Base-by-base conservation (phyloP, 2,888 invertebrate genomes). In the Tiphia femorata region DNA sequence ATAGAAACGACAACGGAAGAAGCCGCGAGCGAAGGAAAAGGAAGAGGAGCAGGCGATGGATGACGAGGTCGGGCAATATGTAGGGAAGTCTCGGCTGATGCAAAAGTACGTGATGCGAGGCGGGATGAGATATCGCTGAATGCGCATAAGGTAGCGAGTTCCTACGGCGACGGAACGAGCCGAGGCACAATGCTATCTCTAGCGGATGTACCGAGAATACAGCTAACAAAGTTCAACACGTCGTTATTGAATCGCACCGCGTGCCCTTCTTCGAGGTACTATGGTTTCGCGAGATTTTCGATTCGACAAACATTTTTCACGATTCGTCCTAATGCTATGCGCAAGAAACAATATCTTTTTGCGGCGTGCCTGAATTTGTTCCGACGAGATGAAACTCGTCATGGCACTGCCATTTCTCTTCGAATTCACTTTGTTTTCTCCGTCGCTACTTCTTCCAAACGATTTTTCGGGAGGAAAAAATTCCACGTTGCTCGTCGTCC, bases 51-150 rank as follows among this genome's bases (percentile, higher is more conserved):
- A 27, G 19, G 27, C 27, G 27, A 10, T 21, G 35, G 1, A 12
- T 37, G 5, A 14, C 25, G 21, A 3, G 40, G 16, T 33, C 19
- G 37, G 20, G 12, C 41, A 23, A 37, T 37, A 54, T 25, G 38
- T 46, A 41, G 14, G 27, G 25, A 44, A 23, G 37, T 23, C n/a
- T n/a, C n/a, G n/a, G n/a, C n/a, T n/a, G n/a, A n/a, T n/a, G n/a
- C n/a, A n/a, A n/a, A n/a, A n/a, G n/a, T n/a, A n/a, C n/a, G n/a
- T n/a, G n/a, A n/a, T n/a, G n/a, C n/a, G n/a, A n/a, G n/a, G n/a
- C 21, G 19, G 44, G 46, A 43, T 46, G 54, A 58, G 50, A 54
- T 58, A 58, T 57, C 57, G 38, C 48, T 33, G 33, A n/a, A 33
- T 27, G 43, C 23, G 27, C 14, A 16, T 16, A 16, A 43, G 43